These are phyloP conservation scores for Tinamus guttatus DNA, from an alignment of 2,113 vertebrate species.

Conservation along the genomic window DNA sequence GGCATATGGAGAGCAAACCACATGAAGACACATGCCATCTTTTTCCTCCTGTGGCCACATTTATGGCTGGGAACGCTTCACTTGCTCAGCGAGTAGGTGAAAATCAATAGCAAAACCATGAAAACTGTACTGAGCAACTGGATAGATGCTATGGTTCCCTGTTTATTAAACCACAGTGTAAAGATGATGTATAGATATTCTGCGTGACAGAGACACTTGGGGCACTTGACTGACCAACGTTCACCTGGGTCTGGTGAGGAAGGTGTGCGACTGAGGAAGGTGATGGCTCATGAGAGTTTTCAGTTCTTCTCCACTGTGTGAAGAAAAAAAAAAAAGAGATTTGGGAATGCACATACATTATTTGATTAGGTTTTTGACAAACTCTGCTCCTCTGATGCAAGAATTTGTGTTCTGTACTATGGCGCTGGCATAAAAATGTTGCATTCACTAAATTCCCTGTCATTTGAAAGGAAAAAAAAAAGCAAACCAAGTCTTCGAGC, in stretches of 20 bases:
- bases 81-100: neutral
- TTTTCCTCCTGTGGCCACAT: neutral
- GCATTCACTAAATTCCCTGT: neutral
- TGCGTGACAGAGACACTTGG: accelerated
- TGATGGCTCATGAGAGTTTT: neutral
- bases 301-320: neutral
- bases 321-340: neutral
- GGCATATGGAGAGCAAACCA: too few species aligned
- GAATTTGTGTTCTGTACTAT: accelerated
- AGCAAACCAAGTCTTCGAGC: neutral
- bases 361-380: neutral
- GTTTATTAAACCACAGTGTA: neutral
- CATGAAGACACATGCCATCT: neutral
- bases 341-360: neutral
- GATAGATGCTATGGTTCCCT: neutral
- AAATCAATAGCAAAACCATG: neutral
- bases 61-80: neutral
- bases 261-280: neutral
- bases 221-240: neutral
- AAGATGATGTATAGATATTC: neutral
- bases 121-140: neutral
- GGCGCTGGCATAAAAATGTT: neutral
- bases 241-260: neutral
- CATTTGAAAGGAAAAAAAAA: neutral
- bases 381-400: neutral